Evolutionary conservation across 2,113 vertebrate genomes (phyloP).

Genomic region (Tichodroma muraria): DNA sequence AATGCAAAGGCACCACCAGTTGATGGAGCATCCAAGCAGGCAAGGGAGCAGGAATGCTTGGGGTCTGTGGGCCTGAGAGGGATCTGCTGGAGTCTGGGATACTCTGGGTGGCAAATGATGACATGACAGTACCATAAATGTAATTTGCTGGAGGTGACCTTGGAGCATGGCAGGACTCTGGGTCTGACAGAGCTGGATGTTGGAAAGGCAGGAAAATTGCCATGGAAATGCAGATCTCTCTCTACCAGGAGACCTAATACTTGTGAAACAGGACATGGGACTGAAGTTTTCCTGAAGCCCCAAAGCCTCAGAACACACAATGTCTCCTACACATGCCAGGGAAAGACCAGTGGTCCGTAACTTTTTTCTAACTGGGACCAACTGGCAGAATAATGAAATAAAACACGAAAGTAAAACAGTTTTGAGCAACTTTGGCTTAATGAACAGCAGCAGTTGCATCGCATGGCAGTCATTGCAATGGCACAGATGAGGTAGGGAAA

Average conservation of each 20-base stretch:
- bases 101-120: not conserved
- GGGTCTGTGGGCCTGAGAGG: not conserved
- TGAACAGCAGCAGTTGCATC: not conserved
- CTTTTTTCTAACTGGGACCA: not conserved
- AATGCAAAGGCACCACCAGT: fast-evolving
- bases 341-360: not conserved
- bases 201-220: not conserved
- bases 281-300: not conserved
- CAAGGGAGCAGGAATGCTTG: not conserved
- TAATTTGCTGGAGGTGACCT: not conserved
- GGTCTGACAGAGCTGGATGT: not conserved
- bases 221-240: not conserved
- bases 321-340: not conserved
- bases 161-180: not conserved
- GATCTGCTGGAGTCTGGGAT: not conserved
- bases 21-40: not conserved
- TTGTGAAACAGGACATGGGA: not conserved
- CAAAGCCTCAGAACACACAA: not conserved
- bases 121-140: not conserved
- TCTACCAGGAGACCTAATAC: not conserved
- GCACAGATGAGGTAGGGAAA: not conserved
- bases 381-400: not conserved
- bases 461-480: not conserved
- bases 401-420: not conserved
- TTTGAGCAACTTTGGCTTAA: constrained; percentile 46